Evolutionary conservation across 2,113 vertebrate genomes (phyloP).

Genomic region (Dascyllus trimaculatus): DNA sequence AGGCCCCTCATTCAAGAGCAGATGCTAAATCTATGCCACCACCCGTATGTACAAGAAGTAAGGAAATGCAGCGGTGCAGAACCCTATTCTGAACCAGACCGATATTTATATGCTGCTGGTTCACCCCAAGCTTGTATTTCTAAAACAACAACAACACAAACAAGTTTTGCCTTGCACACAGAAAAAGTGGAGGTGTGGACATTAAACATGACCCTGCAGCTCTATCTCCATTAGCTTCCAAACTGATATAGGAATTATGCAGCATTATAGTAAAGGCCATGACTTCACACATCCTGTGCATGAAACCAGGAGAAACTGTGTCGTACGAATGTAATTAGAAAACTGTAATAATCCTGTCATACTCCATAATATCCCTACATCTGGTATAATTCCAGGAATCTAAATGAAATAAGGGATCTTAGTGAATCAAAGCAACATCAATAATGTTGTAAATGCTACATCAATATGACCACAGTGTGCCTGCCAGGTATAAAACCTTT

Average conservation of each 20-base stretch:
- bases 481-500: not conserved
- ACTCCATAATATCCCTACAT: not conserved
- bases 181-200: conserved; percentile 8
- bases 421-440: not conserved
- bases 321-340: not conserved
- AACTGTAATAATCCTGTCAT: conserved; percentile 5
- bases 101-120: conserved; percentile 32
- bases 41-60: not conserved
- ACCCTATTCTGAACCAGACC: conserved; percentile 19
- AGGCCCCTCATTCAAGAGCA: conserved; percentile 21
- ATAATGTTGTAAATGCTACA: not conserved
- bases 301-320: conserved; percentile 6
- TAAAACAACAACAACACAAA: conserved; percentile 26
- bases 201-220: conserved; percentile 1
- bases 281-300: not conserved
- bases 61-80: conserved; percentile 27
- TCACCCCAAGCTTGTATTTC: conserved; percentile 34
- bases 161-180: not conserved
- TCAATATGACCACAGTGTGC: not conserved
- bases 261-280: not conserved
- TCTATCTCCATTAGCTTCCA: not conserved
- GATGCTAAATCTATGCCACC: conserved; percentile 36
- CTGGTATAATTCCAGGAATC: not conserved
- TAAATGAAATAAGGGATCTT: not conserved
- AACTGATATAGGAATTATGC: not conserved